A percentile compares a stretch with the other conserved stretches of the same genome.
These are phyloP conservation scores for Patiria pectinifera DNA, from an alignment of 53 echinoderm and acorn worm species.

Conservation along the genomic window DNA sequence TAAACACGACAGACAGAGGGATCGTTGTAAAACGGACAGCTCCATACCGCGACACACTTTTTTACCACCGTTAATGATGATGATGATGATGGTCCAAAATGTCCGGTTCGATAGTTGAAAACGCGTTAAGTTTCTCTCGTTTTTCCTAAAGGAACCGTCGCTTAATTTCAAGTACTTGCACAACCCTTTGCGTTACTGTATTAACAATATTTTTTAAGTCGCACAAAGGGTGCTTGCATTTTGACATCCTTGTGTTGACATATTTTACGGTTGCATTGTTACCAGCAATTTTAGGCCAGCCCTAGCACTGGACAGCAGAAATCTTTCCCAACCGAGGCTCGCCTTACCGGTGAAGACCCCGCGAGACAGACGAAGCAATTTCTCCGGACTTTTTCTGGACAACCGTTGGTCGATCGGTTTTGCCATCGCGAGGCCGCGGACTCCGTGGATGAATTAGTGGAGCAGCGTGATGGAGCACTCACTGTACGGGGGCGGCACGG, in stretches of 20 bases:
- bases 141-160: neutral
- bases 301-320: neutral
- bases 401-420: neutral
- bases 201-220: neutral
- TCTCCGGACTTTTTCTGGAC: neutral
- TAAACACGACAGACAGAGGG: neutral
- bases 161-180: neutral
- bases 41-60: conserved; percentile 28
- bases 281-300: neutral
- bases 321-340: neutral
- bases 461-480: conserved; percentile 89
- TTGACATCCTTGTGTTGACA: conserved; percentile 23
- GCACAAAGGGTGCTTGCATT: conserved; percentile 3
- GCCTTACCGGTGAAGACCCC: neutral
- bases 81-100: conserved; percentile 11
- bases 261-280: conserved; percentile 34
- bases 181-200: neutral
- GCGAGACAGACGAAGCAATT: neutral
- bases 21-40: neutral
- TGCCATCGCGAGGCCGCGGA: neutral
- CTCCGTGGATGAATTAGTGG: conserved; percentile 31
- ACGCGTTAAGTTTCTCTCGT: neutral
- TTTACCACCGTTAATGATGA: conserved; percentile 35
- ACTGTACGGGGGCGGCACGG: conserved; percentile 84
- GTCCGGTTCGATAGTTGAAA: conserved; percentile 19